Conservation (phyloP, 2,113 vertebrate genomes). For the Eudyptes chrysolophus region DNA sequence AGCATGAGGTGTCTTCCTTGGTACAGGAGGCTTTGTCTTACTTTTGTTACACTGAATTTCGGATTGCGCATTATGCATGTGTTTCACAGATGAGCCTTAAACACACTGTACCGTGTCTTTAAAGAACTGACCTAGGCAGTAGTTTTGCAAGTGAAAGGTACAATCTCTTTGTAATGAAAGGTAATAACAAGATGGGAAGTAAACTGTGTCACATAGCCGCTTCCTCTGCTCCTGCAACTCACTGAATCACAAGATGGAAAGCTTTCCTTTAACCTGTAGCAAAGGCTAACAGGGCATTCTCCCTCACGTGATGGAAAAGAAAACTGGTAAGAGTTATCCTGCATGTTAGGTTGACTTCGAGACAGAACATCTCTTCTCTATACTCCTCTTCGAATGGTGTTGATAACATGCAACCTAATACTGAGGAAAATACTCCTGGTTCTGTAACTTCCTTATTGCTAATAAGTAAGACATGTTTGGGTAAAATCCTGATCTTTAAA, state of each 20-base stretch:
- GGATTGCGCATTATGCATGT: no score
- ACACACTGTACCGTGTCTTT: background rate
- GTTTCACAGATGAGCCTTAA: background rate
- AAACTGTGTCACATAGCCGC: background rate
- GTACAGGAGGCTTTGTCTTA: background rate
- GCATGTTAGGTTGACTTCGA: background rate
- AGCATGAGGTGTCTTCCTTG: background rate
- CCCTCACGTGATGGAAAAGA: background rate
- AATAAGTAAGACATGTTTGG: rapidly evolving
- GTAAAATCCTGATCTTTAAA: background rate
- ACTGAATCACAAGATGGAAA: background rate
- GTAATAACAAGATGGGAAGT: background rate
- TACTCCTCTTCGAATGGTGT: background rate
- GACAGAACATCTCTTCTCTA: background rate
- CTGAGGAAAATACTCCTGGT: background rate
- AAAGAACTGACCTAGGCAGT: background rate
- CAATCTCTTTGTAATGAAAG: background rate
- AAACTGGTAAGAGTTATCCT: background rate
- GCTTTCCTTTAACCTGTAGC: background rate
- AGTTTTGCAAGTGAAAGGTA: background rate
- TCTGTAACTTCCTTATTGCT: background rate
- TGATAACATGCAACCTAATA: background rate
- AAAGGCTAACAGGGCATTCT: background rate
- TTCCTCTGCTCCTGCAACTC: background rate
- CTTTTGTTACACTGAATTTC: background rate